Percentiles rank a stretch among this genome's conserved stretches.
These are phyloP conservation scores for Isaurus tuberculatus DNA, from an alignment of 92 coral and sea anemone genomes.

Conservation along the genomic window DNA sequence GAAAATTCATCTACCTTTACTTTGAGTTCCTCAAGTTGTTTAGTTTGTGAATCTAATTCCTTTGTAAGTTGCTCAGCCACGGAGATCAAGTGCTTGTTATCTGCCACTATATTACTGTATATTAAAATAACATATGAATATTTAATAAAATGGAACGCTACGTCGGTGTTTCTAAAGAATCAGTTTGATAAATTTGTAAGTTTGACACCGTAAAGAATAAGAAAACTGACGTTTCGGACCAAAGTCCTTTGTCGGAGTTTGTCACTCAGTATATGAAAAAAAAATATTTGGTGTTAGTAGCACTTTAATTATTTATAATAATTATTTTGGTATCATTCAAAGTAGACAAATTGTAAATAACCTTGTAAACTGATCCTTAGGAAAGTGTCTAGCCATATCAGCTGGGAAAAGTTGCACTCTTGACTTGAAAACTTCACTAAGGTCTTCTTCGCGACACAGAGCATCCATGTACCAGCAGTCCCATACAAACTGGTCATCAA, in stretches of 20 bases:
- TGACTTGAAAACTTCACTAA: slow-evolving; percentile 83
- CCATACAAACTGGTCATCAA: slow-evolving; percentile 74
- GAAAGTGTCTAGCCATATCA: slow-evolving; percentile 76
- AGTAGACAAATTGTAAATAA: no score
- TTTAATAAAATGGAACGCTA: no score
- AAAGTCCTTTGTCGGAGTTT: no score
- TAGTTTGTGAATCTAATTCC: slow-evolving; percentile 90
- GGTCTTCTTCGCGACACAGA: slow-evolving; percentile 90
- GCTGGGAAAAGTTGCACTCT: slow-evolving; percentile 95
- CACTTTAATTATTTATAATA: no score
- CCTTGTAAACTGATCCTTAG: slow-evolving; percentile 74
- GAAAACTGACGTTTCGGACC: no score
- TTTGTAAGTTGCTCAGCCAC: slow-evolving; percentile 83
- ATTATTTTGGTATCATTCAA: no score
- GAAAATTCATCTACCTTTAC: slow-evolving; percentile 54
- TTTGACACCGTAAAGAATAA: no score
- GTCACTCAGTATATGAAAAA: no score
- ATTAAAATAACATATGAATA: neutral
- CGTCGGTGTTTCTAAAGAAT: no score
- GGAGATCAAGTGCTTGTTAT: slow-evolving; percentile 76
- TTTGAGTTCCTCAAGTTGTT: slow-evolving; percentile 76
- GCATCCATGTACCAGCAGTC: slow-evolving; percentile 88
- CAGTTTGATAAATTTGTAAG: no score
- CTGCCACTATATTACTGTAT: slow-evolving; percentile 67
- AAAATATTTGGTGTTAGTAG: no score